A percentile compares a stretch with the other conserved stretches of the same genome.
These are phyloP conservation scores for Trachemys scripta DNA, from an alignment of 2,113 vertebrate species.

Conservation along the genomic window DNA sequence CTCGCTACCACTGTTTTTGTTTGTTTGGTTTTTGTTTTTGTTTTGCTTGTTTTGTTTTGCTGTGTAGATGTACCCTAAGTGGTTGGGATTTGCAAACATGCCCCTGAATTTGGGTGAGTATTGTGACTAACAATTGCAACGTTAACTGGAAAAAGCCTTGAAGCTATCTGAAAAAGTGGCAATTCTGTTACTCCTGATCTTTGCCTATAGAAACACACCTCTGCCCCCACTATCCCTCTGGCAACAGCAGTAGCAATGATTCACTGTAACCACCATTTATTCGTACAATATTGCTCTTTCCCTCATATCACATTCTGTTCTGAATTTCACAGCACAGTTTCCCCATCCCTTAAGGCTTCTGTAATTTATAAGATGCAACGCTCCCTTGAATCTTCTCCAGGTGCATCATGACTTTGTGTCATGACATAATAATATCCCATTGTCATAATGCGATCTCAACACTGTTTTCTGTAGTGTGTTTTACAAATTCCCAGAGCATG, in stretches of 20 bases:
- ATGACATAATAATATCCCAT: background rate
- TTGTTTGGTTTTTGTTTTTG: too few species aligned
- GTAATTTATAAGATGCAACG: background rate
- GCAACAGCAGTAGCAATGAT: background rate
- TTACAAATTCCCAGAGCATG: background rate
- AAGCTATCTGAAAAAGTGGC: constrained; percentile 59
- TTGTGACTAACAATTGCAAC: constrained; percentile 56
- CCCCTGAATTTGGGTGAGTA: background rate
- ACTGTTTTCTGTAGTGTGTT: background rate
- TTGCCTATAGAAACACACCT: background rate
- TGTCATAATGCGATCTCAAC: background rate
- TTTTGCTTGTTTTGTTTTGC: background rate
- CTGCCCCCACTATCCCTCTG: background rate
- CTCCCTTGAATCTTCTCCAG: background rate
- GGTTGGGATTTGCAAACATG: constrained; percentile 6
- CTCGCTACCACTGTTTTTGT: background rate
- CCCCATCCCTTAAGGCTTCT: background rate
- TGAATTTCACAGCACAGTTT: background rate
- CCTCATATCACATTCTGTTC: background rate
- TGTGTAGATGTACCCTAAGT: background rate
- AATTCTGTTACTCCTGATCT: constrained; percentile 22
- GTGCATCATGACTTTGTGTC: background rate
- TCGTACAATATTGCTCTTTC: background rate
- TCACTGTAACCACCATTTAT: background rate
- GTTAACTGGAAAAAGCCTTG: constrained; percentile 32